A percentile compares a stretch with the other conserved stretches of the same genome.
Evolutionary conservation across 2,888 invertebrate species (phyloP).

Genomic region (Cephus spinipes): DNA sequence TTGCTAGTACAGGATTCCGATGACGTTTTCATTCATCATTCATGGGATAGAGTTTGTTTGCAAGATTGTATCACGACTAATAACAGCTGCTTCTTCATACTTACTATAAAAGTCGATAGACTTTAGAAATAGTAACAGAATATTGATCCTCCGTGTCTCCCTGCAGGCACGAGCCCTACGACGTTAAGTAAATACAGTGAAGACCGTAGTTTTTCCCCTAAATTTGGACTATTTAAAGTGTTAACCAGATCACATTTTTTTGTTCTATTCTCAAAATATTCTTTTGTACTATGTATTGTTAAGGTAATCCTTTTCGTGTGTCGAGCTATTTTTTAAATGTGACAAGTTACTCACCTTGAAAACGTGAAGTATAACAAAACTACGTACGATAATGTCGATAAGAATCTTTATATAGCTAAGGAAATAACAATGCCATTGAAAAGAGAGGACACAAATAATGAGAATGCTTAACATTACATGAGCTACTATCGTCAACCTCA

Average conservation of each 20-base stretch:
- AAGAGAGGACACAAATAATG: background rate
- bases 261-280: background rate
- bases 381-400: background rate
- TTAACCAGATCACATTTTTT: background rate
- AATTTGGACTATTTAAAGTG: background rate
- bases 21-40: background rate
- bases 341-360: background rate
- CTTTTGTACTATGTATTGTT: background rate
- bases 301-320: background rate
- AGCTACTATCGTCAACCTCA: background rate
- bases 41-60: background rate
- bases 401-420: background rate
- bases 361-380: background rate
- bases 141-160: slow-evolving; percentile 40
- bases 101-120: background rate
- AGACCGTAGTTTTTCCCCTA: background rate
- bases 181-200: background rate
- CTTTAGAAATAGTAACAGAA: slow-evolving; percentile 45
- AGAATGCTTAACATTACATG: background rate
- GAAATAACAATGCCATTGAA: background rate
- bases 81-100: background rate
- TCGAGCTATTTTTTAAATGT: background rate
- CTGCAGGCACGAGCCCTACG: background rate
- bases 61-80: background rate
- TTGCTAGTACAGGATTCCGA: background rate